Evolutionary conservation across 2,797 vertebrate species (phyloP).

Genomic region (Epinephelus malabaricus): DNA sequence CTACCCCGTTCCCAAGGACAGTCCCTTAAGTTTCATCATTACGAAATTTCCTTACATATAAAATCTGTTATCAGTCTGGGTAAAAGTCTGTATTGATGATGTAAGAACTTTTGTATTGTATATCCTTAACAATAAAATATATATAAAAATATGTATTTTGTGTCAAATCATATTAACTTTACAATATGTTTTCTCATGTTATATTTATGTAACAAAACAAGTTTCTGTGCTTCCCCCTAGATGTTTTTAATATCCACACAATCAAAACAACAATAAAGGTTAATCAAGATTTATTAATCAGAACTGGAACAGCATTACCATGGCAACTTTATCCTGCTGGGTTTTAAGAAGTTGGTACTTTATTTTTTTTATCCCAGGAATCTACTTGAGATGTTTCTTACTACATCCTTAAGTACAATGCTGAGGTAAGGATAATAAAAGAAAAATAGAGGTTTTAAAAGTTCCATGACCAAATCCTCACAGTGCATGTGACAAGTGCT

Average conservation of each 20-base stretch:
- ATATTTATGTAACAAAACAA: too few species aligned
- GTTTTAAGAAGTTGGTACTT: slow-evolving; percentile 26
- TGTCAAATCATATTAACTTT: too few species aligned
- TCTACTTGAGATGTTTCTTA: slow-evolving; percentile 38
- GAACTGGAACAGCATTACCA: slow-evolving; percentile 38
- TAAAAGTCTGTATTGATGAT: too few species aligned
- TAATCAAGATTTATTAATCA: slow-evolving; percentile 44
- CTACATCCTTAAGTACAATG: slow-evolving; percentile 9
- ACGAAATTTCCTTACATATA: too few species aligned
- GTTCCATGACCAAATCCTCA: slow-evolving; percentile 11
- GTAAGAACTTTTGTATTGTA: too few species aligned
- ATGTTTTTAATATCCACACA: neutral
- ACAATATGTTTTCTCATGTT: too few species aligned
- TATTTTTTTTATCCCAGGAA: slow-evolving; percentile 37
- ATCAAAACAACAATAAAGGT: slow-evolving; percentile 30
- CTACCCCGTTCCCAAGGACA: too few species aligned
- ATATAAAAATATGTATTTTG: too few species aligned
- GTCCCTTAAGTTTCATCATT: too few species aligned
- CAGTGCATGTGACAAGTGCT: neutral
- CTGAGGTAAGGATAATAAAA: neutral
- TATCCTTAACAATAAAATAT: too few species aligned
- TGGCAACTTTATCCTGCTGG: slow-evolving; percentile 32
- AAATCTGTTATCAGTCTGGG: too few species aligned
- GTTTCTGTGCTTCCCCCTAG: too few species aligned
- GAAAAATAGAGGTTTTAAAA: neutral